Percentiles rank a stretch among this genome's conserved stretches.
Evolutionary conservation across 2,113 vertebrate species (phyloP).

Genomic region (Parus major): DNA sequence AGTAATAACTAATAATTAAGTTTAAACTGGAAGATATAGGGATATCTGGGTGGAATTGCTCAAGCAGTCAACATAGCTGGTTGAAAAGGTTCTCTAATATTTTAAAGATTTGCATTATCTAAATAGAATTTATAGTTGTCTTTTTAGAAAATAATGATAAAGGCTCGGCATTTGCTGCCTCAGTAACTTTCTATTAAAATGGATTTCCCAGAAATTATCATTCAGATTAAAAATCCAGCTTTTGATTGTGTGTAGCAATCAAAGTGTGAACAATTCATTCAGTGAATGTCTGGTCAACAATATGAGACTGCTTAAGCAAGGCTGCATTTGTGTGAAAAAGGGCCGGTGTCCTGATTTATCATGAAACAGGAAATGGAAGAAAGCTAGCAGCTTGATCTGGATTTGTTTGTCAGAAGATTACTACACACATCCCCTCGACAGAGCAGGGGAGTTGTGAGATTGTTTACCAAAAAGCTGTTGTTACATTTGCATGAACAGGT

Average conservation of each 20-base stretch:
- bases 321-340: slow-evolving; percentile 20
- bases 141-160: slow-evolving; percentile 38
- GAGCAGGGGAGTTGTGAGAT: slow-evolving; percentile 45
- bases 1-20: neutral
- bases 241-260: slow-evolving; percentile 65
- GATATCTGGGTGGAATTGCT: neutral
- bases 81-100: neutral
- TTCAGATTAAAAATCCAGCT: slow-evolving; percentile 67
- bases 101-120: slow-evolving; percentile 19
- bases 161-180: slow-evolving; percentile 37
- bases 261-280: slow-evolving; percentile 69
- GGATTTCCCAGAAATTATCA: slow-evolving; percentile 70
- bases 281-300: slow-evolving; percentile 25
- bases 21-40: neutral
- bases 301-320: slow-evolving; percentile 9
- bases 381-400: slow-evolving; percentile 37
- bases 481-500: slow-evolving; percentile 46
- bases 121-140: neutral
- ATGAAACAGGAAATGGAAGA: slow-evolving; percentile 44
- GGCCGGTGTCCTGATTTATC: neutral
- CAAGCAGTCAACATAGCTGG: neutral
- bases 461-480: slow-evolving; percentile 54
- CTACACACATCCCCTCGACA: neutral
- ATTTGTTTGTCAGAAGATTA: slow-evolving; percentile 36
- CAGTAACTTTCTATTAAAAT: slow-evolving; percentile 67